Evolutionary conservation across 2,113 vertebrate genomes (phyloP).

Genomic region (Thunnus thynnus): DNA sequence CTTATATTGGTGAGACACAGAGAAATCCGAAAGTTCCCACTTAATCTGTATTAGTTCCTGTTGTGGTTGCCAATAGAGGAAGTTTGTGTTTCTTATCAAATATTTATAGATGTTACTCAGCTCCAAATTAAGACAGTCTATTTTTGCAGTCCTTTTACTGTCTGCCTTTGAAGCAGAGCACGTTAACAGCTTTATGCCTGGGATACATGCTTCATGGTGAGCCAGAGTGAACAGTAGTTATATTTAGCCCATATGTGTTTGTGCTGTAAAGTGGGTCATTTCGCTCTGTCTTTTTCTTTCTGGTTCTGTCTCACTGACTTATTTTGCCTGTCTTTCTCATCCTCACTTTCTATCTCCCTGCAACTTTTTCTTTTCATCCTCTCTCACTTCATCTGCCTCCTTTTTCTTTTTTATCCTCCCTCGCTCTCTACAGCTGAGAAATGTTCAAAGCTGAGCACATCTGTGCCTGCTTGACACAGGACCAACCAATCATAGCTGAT

Average conservation of each 20-base stretch:
- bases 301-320: constrained; percentile 46
- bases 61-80: background rate
- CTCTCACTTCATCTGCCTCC: constrained; percentile 8
- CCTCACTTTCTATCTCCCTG: constrained; percentile 25
- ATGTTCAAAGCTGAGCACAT: constrained; percentile 63
- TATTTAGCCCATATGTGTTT: constrained; percentile 66
- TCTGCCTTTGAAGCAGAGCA: constrained; percentile 68
- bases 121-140: constrained; percentile 68
- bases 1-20: background rate
- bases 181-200: constrained; percentile 47
- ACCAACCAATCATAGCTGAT: constrained; percentile 29
- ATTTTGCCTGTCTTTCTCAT: constrained; percentile 33
- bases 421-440: constrained; percentile 34
- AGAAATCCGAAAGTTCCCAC: constrained; percentile 28
- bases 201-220: constrained; percentile 42
- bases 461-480: constrained; percentile 43
- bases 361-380: constrained; percentile 21
- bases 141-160: constrained; percentile 62
- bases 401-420: background rate
- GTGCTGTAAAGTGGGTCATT: constrained; percentile 74
- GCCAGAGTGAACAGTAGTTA: constrained; percentile 59
- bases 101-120: constrained; percentile 69
- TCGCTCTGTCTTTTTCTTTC: constrained; percentile 34
- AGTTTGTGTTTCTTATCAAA: constrained; percentile 66
- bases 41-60: constrained; percentile 4